phyloP scores from a whole-genome alignment of 2,797 vertebrate genomes.

The Balearica regulorum region DNA sequence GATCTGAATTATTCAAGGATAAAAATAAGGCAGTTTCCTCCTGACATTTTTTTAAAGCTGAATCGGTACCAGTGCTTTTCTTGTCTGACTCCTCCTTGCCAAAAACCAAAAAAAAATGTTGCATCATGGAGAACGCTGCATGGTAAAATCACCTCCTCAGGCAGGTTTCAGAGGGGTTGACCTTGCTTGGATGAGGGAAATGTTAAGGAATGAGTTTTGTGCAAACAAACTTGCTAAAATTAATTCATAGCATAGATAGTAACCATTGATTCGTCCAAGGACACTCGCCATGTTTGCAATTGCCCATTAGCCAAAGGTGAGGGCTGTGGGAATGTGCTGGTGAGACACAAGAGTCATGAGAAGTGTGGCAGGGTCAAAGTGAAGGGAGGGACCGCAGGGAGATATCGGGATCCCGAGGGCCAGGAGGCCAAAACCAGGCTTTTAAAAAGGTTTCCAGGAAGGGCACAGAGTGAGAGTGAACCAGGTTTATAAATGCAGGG shows the following conservation, averaged over 20 bases:
- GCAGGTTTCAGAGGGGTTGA: not conserved
- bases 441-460: not conserved
- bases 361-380: fast-evolving
- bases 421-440: not conserved
- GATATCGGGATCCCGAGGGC: not conserved
- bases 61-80: not conserved
- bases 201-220: not conserved
- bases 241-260: not conserved
- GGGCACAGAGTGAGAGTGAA: too few relatives aligned
- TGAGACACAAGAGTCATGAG: fast-evolving
- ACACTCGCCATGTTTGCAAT: fast-evolving
- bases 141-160: not conserved
- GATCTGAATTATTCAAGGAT: not conserved
- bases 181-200: not conserved
- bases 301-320: not conserved
- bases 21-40: not conserved
- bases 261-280: not conserved
- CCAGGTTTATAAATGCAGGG: not conserved
- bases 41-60: not conserved
- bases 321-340: not conserved
- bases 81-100: not conserved
- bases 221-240: not conserved
- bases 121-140: not conserved
- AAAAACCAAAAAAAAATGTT: not conserved
- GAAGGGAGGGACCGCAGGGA: fast-evolving